phyloP scores from a whole-genome alignment of 2,113 vertebrate species.

The Phainopepla nitens region DNA sequence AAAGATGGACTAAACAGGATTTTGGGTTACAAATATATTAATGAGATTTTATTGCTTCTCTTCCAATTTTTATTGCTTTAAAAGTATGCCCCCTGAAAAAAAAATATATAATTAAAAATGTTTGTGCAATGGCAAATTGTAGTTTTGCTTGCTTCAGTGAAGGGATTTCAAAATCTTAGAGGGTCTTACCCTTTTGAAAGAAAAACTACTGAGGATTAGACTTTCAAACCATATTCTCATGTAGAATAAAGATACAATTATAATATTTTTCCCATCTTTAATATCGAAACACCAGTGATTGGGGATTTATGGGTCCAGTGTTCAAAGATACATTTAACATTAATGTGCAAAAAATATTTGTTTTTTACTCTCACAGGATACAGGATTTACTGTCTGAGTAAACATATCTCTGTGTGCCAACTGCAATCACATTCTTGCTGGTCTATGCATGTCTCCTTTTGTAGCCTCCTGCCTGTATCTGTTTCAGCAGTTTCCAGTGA shows the following conservation, averaged over 20 bases:
- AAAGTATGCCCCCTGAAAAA: neutral
- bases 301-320: neutral
- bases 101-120: neutral
- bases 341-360: neutral
- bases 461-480: neutral
- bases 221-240: neutral
- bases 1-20: neutral
- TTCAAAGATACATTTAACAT: neutral
- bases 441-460: neutral
- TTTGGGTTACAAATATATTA: constrained; percentile 7
- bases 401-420: neutral
- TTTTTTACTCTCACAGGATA: neutral
- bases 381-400: neutral
- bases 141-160: neutral
- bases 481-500: constrained; percentile 9
- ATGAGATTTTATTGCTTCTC: constrained; percentile 4
- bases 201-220: neutral
- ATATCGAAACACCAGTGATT: neutral
- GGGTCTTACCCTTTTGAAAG: neutral
- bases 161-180: neutral
- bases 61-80: constrained; percentile 6
- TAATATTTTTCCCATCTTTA: neutral
- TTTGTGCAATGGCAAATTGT: neutral
- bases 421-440: neutral
- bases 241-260: neutral